Percentiles rank a stretch among this genome's conserved stretches.
These are phyloP conservation scores for Halictus quadricinctus DNA, from an alignment of 2,888 invertebrate species.

Conservation along the genomic window DNA sequence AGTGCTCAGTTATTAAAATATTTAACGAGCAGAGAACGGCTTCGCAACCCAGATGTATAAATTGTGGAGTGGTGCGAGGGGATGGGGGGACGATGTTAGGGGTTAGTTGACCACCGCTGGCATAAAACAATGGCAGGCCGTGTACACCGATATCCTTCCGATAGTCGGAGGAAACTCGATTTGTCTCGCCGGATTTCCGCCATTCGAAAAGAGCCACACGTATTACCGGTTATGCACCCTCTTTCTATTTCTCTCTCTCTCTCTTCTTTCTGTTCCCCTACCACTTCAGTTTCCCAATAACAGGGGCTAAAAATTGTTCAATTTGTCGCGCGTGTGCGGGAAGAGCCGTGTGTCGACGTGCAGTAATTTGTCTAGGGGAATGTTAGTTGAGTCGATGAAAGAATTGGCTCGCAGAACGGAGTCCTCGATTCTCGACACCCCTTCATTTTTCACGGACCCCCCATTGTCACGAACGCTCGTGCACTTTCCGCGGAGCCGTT, in stretches of 20 bases:
- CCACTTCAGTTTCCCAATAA: background rate
- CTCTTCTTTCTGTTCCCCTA: background rate
- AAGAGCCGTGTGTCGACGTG: background rate
- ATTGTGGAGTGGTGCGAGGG: background rate
- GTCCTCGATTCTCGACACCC: background rate
- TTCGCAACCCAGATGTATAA: background rate
- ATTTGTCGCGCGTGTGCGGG: background rate
- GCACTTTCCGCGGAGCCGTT: background rate
- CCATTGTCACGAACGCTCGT: background rate
- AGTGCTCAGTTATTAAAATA: no score
- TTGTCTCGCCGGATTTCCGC: slow-evolving; percentile 53
- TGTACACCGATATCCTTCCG: slow-evolving; percentile 49
- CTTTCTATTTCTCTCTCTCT: background rate
- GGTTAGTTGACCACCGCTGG: slow-evolving; percentile 2
- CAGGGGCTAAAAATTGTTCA: background rate
- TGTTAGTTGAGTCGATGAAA: background rate
- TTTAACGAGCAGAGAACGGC: background rate
- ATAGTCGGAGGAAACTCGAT: slow-evolving; percentile 52
- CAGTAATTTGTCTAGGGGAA: background rate
- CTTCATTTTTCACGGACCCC: background rate
- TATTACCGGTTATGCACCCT: background rate
- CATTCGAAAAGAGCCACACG: slow-evolving; percentile 37
- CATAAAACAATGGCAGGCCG: slow-evolving; percentile 34
- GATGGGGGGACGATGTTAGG: background rate
- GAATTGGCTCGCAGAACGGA: background rate